phyloP scores from a whole-genome alignment of 1,140 invertebrate genomes.

The Trichoplusia ni region DNA sequence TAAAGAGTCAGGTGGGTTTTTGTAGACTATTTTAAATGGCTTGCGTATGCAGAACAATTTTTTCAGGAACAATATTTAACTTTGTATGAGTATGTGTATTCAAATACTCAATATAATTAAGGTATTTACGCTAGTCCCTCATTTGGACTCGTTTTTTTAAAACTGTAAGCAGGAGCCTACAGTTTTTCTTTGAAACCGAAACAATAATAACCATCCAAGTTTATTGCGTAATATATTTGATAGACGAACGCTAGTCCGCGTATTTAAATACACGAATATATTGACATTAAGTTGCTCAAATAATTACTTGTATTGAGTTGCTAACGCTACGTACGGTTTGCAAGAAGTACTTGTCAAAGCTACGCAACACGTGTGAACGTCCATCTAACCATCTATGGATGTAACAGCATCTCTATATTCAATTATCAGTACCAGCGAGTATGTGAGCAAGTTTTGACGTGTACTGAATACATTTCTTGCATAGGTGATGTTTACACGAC shows the following conservation, averaged over 20 bases:
- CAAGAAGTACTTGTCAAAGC: conserved; percentile 22
- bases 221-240: background rate
- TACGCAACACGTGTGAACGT: conserved; percentile 21
- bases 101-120: too few relatives aligned
- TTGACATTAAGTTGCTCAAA: conserved; percentile 20
- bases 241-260: conserved; percentile 2
- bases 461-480: conserved; percentile 12
- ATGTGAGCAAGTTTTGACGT: conserved; percentile 18
- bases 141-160: too few relatives aligned
- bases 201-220: too few relatives aligned
- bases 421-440: conserved; percentile 13
- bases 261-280: conserved; percentile 22
- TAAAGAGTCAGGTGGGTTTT: background rate
- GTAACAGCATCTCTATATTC: conserved; percentile 20
- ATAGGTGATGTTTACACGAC: conserved; percentile 20
- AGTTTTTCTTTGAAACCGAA: too few relatives aligned
- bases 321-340: background rate
- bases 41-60: too few relatives aligned
- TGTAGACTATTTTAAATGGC: too few relatives aligned
- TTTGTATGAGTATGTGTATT: too few relatives aligned
- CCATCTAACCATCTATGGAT: background rate
- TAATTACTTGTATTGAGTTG: conserved; percentile 28
- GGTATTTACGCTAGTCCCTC: too few relatives aligned
- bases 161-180: too few relatives aligned
- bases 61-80: too few relatives aligned